A percentile compares a stretch with the other conserved stretches of the same genome.
These are phyloP conservation scores for Drosophila leonis DNA, from an alignment of 2,888 invertebrate species.

Conservation along the genomic window DNA sequence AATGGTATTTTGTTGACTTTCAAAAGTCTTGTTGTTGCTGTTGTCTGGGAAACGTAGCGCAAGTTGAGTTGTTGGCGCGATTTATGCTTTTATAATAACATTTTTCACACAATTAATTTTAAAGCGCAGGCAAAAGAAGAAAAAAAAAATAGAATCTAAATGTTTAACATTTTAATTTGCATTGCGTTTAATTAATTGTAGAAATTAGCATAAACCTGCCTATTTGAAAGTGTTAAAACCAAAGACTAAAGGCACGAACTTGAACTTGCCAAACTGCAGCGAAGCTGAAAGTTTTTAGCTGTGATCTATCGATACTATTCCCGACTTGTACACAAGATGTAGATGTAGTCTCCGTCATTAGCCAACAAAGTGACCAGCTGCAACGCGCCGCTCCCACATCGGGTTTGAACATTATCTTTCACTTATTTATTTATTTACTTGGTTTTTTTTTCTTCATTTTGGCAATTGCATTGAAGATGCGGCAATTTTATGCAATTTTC, in stretches of 20 bases:
- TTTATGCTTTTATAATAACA: slow-evolving; percentile 65
- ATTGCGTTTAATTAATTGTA: slow-evolving; percentile 54
- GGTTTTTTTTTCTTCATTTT: slow-evolving; percentile 9
- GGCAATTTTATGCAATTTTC: slow-evolving; percentile 67
- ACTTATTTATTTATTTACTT: slow-evolving; percentile 12
- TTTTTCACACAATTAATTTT: slow-evolving; percentile 75
- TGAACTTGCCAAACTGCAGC: slow-evolving; percentile 48
- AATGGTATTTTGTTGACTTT: slow-evolving; percentile 46
- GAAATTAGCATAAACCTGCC: slow-evolving; percentile 60
- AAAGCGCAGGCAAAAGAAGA: slow-evolving; percentile 37
- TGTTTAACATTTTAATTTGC: slow-evolving; percentile 65
- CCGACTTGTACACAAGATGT: not conserved
- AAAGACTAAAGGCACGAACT: slow-evolving; percentile 57
- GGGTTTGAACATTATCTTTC: slow-evolving; percentile 49
- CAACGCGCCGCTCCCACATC: slow-evolving; percentile 60
- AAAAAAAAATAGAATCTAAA: slow-evolving; percentile 30
- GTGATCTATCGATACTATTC: slow-evolving; percentile 25
- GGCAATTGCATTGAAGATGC: slow-evolving; percentile 64
- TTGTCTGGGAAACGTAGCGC: slow-evolving; percentile 48
- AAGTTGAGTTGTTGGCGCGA: slow-evolving; percentile 36
- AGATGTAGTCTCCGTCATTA: slow-evolving; percentile 22
- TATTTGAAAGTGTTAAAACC: slow-evolving; percentile 48
- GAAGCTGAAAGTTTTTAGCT: slow-evolving; percentile 9
- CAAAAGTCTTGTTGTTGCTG: slow-evolving; percentile 41
- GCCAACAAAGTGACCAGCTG: slow-evolving; percentile 59